A percentile compares a stretch with the other conserved stretches of the same genome.
Evolutionary conservation across 2,797 vertebrate species (phyloP).

Genomic region (Allobates femoralis): DNA sequence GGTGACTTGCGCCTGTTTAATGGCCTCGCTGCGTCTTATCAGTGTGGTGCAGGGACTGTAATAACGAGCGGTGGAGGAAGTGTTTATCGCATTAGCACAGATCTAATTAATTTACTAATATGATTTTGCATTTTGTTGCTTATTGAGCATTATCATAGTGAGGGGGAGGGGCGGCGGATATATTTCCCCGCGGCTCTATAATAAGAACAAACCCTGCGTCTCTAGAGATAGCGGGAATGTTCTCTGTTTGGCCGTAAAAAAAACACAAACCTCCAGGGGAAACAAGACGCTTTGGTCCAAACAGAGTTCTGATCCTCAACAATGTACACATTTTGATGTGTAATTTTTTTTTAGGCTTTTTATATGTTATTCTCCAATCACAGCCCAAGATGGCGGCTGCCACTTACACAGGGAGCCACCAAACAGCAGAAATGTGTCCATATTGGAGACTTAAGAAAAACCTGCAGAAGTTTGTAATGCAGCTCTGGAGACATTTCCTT

Average conservation of each 20-base stretch:
- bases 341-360: neutral
- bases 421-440: no score
- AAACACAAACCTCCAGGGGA: neutral
- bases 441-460: no score
- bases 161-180: neutral
- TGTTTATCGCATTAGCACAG: slow-evolving; percentile 14
- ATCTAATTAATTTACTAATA: slow-evolving; percentile 39
- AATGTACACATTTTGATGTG: neutral
- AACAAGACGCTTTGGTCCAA: neutral
- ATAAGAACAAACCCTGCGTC: neutral
- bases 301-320: neutral
- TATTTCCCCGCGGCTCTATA: no score
- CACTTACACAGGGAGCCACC: neutral
- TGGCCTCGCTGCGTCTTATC: neutral
- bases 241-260: neutral
- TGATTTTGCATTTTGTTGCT: slow-evolving; percentile 22
- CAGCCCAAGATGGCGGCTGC: neutral
- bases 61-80: neutral
- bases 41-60: neutral
- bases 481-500: no score
- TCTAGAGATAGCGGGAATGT: neutral
- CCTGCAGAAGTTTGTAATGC: no score
- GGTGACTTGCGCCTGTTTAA: neutral
- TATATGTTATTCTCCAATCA: neutral
- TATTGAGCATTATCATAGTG: neutral